Conservation (phyloP, 2,113 vertebrate genomes). For the Syngnathus floridae region DNA sequence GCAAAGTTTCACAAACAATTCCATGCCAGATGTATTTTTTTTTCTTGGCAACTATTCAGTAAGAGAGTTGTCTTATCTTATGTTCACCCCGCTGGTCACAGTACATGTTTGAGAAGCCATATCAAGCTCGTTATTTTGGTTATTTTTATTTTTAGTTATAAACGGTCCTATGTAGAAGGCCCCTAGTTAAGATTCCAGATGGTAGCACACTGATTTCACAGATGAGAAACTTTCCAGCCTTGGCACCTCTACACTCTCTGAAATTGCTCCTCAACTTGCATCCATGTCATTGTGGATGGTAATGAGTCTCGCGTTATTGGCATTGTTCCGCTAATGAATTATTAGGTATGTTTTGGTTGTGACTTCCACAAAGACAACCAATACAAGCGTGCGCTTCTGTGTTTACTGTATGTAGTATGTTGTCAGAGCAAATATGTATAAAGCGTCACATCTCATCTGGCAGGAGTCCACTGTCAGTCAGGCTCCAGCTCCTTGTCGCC, state of each 20-base stretch:
- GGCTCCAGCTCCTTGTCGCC: slow-evolving; percentile 18
- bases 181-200: background rate
- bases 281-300: background rate
- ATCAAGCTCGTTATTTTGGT: background rate
- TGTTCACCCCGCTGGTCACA: background rate
- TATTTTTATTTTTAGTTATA: background rate
- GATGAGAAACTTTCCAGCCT: background rate
- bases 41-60: too few species aligned
- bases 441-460: slow-evolving; percentile 50
- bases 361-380: slow-evolving; percentile 7
- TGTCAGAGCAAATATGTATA: slow-evolving; percentile 33
- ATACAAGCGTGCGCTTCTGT: background rate
- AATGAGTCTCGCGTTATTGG: background rate
- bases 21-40: too few species aligned
- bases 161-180: background rate
- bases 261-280: background rate
- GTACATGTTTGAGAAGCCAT: background rate
- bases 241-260: background rate
- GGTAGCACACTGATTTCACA: background rate
- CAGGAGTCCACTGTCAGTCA: slow-evolving; percentile 6
- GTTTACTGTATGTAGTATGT: background rate
- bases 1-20: too few species aligned
- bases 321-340: background rate
- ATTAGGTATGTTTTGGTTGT: slow-evolving; percentile 6
- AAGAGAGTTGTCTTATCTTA: background rate